Conservation (phyloP, 2,888 invertebrate species). For the Drosophila antonietae region DNA sequence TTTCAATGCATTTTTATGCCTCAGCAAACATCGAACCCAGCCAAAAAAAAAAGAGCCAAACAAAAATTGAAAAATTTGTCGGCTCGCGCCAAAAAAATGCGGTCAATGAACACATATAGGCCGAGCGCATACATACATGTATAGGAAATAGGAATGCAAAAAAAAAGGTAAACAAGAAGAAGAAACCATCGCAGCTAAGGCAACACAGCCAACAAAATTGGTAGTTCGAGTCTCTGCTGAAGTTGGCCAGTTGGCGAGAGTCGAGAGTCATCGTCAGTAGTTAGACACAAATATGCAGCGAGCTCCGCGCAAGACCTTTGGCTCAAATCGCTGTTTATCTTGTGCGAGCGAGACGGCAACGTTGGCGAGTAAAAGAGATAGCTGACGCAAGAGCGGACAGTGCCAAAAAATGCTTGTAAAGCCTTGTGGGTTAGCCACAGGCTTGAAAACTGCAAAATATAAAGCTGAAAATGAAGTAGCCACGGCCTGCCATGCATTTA, state of each 20-base stretch:
- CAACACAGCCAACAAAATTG: slow-evolving; percentile 31
- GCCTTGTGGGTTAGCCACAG: slow-evolving; percentile 40
- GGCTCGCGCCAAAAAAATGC: slow-evolving; percentile 46
- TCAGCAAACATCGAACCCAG: slow-evolving; percentile 20
- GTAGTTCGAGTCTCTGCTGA: slow-evolving; percentile 19
- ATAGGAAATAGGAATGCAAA: slow-evolving; percentile 23
- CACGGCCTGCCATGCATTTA: slow-evolving; percentile 45
- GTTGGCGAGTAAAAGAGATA: neutral
- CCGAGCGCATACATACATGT: slow-evolving; percentile 15
- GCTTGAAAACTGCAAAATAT: slow-evolving; percentile 59
- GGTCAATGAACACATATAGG: slow-evolving; percentile 72
- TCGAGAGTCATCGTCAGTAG: slow-evolving; percentile 16
- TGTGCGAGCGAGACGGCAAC: slow-evolving; percentile 45
- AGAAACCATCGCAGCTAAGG: slow-evolving; percentile 54
- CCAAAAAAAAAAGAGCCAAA: slow-evolving; percentile 9
- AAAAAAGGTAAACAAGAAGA: slow-evolving; percentile 2
- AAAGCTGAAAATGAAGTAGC: slow-evolving; percentile 74
- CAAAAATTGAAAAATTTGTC: slow-evolving; percentile 21
- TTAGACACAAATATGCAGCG: slow-evolving; percentile 14
- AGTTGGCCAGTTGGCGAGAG: slow-evolving; percentile 10
- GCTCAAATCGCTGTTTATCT: slow-evolving; percentile 77
- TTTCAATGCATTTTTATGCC: slow-evolving; percentile 64
- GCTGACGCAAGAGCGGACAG: slow-evolving; percentile 24
- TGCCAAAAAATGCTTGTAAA: slow-evolving; percentile 47
- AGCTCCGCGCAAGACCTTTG: slow-evolving; percentile 61